phyloP scores from a whole-genome alignment of 2,888 invertebrate species.

The Diloba caeruleocephala region DNA sequence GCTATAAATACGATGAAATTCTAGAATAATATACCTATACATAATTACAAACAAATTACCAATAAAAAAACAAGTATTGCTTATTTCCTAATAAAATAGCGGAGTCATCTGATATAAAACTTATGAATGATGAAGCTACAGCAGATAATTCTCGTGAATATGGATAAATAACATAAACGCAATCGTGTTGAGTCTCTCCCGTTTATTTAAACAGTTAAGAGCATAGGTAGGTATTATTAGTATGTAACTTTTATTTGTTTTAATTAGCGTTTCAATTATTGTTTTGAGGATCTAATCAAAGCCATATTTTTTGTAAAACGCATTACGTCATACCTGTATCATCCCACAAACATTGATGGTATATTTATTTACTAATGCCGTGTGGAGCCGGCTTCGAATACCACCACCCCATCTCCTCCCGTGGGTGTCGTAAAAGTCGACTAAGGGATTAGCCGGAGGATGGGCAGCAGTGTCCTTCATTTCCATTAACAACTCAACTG shows the following conservation, averaged over 20 bases:
- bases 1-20: background rate
- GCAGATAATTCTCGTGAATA: slow-evolving; percentile 4
- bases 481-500: no score
- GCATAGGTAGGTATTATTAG: no score
- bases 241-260: background rate
- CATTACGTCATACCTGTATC: slow-evolving; percentile 14
- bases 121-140: background rate
- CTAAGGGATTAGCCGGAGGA: no score
- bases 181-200: slow-evolving; percentile 18
- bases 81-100: slow-evolving; percentile 17
- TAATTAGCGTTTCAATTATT: slow-evolving; percentile 3
- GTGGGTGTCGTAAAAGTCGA: no score
- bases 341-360: slow-evolving; percentile 10
- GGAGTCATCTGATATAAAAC: slow-evolving; percentile 1
- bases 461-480: no score
- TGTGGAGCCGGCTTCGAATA: no score
- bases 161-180: slow-evolving; percentile 14
- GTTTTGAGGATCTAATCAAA: slow-evolving; percentile 21
- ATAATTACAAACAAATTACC: background rate
- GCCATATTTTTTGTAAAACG: slow-evolving; percentile 3
- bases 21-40: no score
- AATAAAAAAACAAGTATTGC: background rate
- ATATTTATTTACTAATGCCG: no score
- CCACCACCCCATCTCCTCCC: no score
- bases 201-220: slow-evolving; percentile 10